These are phyloP conservation scores for Spheniscus mendiculus DNA, from an alignment of 2,113 vertebrate genomes.

Conservation along the genomic window DNA sequence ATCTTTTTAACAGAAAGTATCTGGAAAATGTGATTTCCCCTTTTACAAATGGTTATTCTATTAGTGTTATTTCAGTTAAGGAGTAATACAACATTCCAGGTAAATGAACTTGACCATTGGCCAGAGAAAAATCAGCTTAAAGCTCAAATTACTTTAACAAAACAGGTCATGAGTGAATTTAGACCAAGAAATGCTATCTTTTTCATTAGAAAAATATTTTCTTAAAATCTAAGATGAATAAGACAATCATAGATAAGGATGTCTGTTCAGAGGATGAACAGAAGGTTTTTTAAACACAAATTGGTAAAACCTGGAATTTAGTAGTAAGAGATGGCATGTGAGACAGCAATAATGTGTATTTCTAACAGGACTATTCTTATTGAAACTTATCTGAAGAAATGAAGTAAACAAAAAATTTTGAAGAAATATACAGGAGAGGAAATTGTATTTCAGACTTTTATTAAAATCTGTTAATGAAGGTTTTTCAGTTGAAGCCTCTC, in stretches of 20 bases:
- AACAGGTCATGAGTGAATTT: neutral
- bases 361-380: neutral
- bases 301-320: neutral
- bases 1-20: neutral
- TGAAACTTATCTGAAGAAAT: neutral
- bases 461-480: neutral
- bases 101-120: neutral
- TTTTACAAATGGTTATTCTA: neutral
- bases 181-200: neutral
- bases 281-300: neutral
- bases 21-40: neutral
- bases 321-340: neutral
- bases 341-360: neutral
- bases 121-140: neutral
- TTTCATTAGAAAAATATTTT: neutral
- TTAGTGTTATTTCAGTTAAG: neutral
- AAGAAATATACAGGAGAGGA: neutral
- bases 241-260: neutral
- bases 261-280: neutral
- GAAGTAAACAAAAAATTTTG: neutral
- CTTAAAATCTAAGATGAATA: constrained; percentile 24
- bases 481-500: neutral
- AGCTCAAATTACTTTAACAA: neutral
- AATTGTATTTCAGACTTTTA: neutral
- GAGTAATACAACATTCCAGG: neutral